These are phyloP conservation scores for Drosophila putrida DNA, from an alignment of 2,888 invertebrate genomes.

Conservation along the genomic window DNA sequence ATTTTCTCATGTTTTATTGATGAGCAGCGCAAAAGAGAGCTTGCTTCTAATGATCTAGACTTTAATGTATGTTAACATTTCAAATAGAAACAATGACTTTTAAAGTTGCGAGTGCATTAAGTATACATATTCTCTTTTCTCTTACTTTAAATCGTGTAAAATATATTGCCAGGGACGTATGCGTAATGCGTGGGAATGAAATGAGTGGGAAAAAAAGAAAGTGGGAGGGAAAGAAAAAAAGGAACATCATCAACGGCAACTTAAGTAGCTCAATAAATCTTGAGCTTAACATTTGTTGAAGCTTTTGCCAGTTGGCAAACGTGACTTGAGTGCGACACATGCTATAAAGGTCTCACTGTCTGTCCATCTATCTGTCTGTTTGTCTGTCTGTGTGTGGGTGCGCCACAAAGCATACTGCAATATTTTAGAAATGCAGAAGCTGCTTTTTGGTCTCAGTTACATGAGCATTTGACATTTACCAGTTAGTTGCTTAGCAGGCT, in stretches of 20 bases:
- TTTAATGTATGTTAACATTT: constrained; percentile 19
- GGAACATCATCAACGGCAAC: constrained; percentile 67
- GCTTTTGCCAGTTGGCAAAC: constrained; percentile 66
- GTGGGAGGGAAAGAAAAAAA: constrained; percentile 1
- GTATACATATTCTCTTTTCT: constrained; percentile 6
- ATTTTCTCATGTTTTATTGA: constrained; percentile 59
- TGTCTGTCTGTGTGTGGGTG: constrained; percentile 11
- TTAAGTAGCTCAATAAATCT: constrained; percentile 76
- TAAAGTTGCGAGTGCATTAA: constrained; percentile 17
- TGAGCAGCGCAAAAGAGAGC: constrained; percentile 28
- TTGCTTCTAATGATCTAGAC: constrained; percentile 40
- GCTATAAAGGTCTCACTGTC: constrained; percentile 40
- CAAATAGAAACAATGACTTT: constrained; percentile 15
- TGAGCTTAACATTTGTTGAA: constrained; percentile 76
- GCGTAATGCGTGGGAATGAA: constrained; percentile 24
- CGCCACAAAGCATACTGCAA: constrained; percentile 57
- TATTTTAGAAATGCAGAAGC: constrained; percentile 66
- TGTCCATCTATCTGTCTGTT: constrained; percentile 27
- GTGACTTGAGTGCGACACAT: constrained; percentile 74
- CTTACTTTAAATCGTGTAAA: constrained; percentile 44
- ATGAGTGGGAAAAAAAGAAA: constrained; percentile 17
- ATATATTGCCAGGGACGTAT: constrained; percentile 25
- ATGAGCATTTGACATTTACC: constrained; percentile 40
- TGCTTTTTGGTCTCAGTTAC: constrained; percentile 51
- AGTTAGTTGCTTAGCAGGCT: constrained; percentile 31